Percentiles rank a stretch among this genome's conserved stretches.
Evolutionary conservation across 1,140 invertebrate genomes (phyloP).

Genomic region (Pantala flavescens): DNA sequence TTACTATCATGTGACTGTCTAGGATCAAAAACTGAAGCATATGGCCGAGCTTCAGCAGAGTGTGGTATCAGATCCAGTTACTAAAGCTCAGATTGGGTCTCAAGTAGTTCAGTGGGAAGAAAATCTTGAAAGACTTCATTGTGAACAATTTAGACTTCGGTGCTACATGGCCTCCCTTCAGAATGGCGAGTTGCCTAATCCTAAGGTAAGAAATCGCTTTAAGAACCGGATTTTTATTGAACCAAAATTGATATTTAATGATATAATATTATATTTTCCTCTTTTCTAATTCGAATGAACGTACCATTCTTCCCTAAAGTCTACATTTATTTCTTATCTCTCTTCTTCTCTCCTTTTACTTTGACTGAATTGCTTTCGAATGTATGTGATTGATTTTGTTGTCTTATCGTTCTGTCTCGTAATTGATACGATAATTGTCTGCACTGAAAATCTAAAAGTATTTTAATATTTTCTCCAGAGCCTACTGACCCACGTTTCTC

Average conservation of each 20-base stretch:
- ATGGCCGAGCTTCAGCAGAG: slow-evolving; percentile 95
- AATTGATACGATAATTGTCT: no score
- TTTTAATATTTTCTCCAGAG: slow-evolving; percentile 54
- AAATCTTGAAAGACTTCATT: slow-evolving; percentile 89
- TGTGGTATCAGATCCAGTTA: slow-evolving; percentile 83
- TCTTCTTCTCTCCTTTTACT: no score
- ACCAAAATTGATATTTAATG: no score
- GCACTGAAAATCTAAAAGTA: no score
- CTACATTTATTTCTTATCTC: no score
- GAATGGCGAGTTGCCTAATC: slow-evolving; percentile 91
- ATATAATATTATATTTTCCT: no score
- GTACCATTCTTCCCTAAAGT: no score
- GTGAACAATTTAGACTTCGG: slow-evolving; percentile 89
- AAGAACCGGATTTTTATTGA: no score
- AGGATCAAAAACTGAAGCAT: slow-evolving; percentile 94
- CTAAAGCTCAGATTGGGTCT: slow-evolving; percentile 77
- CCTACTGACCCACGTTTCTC: slow-evolving; percentile 86
- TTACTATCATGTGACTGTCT: slow-evolving; percentile 22
- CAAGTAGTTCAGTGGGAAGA: slow-evolving; percentile 95
- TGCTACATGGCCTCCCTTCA: slow-evolving; percentile 96
- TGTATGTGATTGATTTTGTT: no score
- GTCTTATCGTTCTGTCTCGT: no score
- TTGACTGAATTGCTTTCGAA: no score
- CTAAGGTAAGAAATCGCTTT: slow-evolving; percentile 61
- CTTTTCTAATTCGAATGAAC: no score